Evolutionary conservation across 2,797 vertebrate genomes (phyloP).

Genomic region (Danio tinwini): DNA sequence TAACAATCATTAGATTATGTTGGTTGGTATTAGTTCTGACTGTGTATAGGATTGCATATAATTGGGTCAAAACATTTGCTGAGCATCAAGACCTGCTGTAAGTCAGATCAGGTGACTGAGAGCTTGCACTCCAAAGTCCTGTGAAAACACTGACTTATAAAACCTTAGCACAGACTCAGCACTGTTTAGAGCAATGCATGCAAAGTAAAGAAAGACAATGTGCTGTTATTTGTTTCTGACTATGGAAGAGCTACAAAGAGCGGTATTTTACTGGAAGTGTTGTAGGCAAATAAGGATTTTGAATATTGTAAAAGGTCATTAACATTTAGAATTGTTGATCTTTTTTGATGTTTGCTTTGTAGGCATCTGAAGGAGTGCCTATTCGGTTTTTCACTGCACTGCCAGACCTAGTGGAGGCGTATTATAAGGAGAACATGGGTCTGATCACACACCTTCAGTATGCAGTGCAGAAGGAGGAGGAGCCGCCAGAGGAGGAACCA

Average conservation of each 20-base stretch:
- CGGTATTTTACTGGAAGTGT: neutral
- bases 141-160: constrained; percentile 13
- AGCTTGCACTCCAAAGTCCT: constrained; percentile 25
- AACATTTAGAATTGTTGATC: neutral
- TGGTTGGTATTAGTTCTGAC: constrained; percentile 15
- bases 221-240: neutral
- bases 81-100: neutral
- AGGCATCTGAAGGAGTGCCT: constrained; percentile 96
- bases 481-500: constrained; percentile 86
- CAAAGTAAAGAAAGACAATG: constrained; percentile 1
- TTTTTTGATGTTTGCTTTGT: constrained; percentile 24
- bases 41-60: neutral
- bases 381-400: constrained; percentile 88
- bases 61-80: constrained; percentile 17
- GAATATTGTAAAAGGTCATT: neutral
- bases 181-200: constrained; percentile 20
- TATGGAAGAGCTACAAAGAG: neutral
- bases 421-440: constrained; percentile 93
- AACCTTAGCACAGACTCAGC: neutral
- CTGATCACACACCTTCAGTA: constrained; percentile 92
- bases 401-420: constrained; percentile 92
- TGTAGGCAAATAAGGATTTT: neutral
- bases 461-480: constrained; percentile 84
- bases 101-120: constrained; percentile 31
- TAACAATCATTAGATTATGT: neutral